Conservation (phyloP, 2,113 vertebrate species). For the Zosterops japonicus region DNA sequence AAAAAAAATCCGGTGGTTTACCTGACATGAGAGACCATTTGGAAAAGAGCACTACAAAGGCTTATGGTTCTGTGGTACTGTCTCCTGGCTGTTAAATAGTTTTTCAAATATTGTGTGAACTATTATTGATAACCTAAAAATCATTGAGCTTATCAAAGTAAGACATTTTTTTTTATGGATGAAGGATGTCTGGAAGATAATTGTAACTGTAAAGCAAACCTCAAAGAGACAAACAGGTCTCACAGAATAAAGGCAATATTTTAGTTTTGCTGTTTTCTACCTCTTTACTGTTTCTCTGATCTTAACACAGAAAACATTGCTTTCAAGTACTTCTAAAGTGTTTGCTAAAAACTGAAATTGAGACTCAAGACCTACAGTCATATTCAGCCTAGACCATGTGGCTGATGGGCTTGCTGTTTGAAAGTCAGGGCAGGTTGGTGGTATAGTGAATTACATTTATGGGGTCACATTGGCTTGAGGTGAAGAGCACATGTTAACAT, state of each 20-base stretch:
- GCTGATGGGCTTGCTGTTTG: not conserved
- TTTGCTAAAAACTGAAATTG: not conserved
- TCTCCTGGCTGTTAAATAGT: not conserved
- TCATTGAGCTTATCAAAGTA: not conserved
- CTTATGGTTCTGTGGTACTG: not conserved
- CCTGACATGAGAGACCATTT: not conserved
- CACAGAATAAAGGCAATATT: not conserved
- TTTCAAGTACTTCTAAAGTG: not conserved
- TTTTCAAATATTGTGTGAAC: not conserved
- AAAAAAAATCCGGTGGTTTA: not conserved
- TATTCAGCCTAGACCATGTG: not conserved
- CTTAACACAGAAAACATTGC: not conserved
- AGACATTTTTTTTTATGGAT: not conserved
- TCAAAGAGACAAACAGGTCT: not conserved
- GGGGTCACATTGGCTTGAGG: not conserved
- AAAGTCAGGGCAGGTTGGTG: not conserved
- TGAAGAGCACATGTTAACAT: not conserved
- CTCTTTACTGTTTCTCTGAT: not conserved
- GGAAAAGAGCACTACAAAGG: not conserved
- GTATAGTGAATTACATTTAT: not conserved
- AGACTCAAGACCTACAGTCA: not conserved
- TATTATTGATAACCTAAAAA: not conserved
- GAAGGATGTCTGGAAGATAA: not conserved
- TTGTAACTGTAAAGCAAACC: not conserved
- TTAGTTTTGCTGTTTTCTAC: not conserved